These are phyloP conservation scores for Aplocera efformata DNA, from an alignment of 2,888 invertebrate species.

Conservation along the genomic window DNA sequence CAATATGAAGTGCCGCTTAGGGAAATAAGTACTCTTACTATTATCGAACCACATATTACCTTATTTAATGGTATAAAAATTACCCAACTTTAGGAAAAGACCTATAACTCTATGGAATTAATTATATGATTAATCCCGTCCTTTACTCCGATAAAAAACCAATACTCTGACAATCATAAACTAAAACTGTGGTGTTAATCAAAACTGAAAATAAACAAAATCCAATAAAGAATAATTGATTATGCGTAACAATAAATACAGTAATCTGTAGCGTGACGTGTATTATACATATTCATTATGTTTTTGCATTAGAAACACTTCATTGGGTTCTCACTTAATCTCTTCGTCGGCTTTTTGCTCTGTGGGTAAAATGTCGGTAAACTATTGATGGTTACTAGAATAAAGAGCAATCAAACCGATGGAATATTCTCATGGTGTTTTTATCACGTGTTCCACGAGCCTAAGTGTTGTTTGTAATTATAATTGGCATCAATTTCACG, in stretches of 20 bases:
- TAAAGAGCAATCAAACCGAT: conserved; percentile 35
- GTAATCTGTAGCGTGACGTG: conserved; percentile 1
- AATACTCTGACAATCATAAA: no score
- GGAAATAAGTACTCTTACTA: conserved; percentile 1
- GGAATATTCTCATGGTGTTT: conserved; percentile 47
- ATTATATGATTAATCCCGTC: no score
- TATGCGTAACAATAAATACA: background rate
- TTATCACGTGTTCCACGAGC: conserved; percentile 41
- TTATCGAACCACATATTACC: background rate
- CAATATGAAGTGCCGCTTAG: conserved; percentile 19
- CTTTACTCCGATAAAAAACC: no score
- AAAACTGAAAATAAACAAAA: no score
- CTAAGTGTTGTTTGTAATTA: conserved; percentile 42
- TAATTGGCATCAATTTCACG: conserved; percentile 49
- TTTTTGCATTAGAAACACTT: conserved; percentile 44
- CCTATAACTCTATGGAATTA: no score
- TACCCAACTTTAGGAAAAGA: no score
- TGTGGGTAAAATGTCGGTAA: conserved; percentile 44
- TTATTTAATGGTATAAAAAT: no score
- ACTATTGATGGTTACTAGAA: conserved; percentile 29
- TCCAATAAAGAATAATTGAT: no score
- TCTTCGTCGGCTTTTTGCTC: conserved; percentile 38
- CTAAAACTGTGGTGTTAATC: no score
- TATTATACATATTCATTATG: conserved; percentile 20
- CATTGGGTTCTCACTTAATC: conserved; percentile 46